Base-by-base conservation (phyloP, 2,888 invertebrate species). In the Myathropa florea region DNA sequence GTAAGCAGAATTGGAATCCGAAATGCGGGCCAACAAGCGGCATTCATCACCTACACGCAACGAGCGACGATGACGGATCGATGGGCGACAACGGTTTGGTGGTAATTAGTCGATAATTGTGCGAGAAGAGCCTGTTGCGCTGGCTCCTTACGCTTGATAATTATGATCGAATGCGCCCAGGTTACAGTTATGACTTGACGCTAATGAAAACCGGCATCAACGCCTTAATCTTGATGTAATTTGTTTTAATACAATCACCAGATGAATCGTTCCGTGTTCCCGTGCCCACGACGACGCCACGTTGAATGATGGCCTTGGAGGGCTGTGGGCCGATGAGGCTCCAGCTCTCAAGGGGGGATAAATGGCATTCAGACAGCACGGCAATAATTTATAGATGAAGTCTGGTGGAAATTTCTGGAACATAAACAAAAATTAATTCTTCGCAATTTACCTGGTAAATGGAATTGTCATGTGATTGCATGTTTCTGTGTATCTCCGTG, bases 381-480 rank as follows among this genome's bases (percentile, higher is more conserved):
- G 53, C 46, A 21, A 26, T 76, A 53, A 76, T 76, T 76, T 61
- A 76, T 68, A 18, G 18, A 46, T 21, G 39, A 21, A 65, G 65
- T 60, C 33, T 39, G 46, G 30, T n/a, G n/a, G 18, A 46, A 39
- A 39, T 14, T 36, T 36, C 36, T 23, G 26, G 59, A 36, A 24
- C 60, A 53, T 61, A 53, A 33, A 76, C 67, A 60, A 30, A 76
- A 53, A 61, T 67, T 76, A 76, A 76, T 76, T 53, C 53, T 46
- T 61, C 24, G 59, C 18, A 26, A 33, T 53, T 67, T 68, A 57
- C 10, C 3, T 60, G 28, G 39, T 65, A 21, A 65, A 75, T 76
- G 67, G 53, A 67, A 67, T 59, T 46, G 53, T 61, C 67, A 30
- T 76, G 46, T 76, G 60, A 60, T 53, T 76, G 67, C 76, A 28